Conservation (phyloP, 2,113 vertebrate species). For the Sapayoa aenigma region DNA sequence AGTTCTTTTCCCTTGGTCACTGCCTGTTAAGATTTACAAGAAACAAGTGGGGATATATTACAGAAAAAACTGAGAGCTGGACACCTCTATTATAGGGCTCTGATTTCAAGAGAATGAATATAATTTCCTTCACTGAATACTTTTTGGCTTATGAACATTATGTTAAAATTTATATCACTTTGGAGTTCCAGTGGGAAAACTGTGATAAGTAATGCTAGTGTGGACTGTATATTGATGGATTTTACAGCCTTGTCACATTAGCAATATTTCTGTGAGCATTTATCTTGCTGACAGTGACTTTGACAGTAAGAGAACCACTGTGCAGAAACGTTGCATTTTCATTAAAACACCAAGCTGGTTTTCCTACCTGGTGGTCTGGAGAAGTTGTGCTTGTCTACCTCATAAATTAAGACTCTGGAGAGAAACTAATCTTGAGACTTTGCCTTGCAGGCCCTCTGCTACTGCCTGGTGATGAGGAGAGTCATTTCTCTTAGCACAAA, state of each 20-base stretch:
- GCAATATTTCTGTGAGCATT: not conserved
- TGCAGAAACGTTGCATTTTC: not conserved
- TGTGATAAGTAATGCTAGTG: not conserved
- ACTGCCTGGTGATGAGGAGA: not conserved
- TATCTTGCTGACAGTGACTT: constrained; percentile 6
- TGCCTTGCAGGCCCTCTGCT: not conserved
- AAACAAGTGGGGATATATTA: not conserved
- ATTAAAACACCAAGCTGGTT: constrained; percentile 10
- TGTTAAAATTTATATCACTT: not conserved
- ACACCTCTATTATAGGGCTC: not conserved
- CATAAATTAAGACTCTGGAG: not conserved
- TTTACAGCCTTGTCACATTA: constrained; percentile 29
- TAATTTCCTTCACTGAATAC: not conserved
- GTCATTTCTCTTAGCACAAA: not conserved
- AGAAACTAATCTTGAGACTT: not conserved
- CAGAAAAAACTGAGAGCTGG: not conserved
- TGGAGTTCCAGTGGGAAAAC: not conserved
- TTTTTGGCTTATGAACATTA: not conserved
- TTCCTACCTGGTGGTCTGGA: not conserved
- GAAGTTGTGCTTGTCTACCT: not conserved
- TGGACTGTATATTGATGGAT: not conserved
- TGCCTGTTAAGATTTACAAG: not conserved
- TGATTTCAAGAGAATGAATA: not conserved
- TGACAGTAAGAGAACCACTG: not conserved
- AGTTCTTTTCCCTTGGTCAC: not conserved